Evolutionary conservation across 2,113 vertebrate species (phyloP).

Genomic region (Peromyscus leucopus): DNA sequence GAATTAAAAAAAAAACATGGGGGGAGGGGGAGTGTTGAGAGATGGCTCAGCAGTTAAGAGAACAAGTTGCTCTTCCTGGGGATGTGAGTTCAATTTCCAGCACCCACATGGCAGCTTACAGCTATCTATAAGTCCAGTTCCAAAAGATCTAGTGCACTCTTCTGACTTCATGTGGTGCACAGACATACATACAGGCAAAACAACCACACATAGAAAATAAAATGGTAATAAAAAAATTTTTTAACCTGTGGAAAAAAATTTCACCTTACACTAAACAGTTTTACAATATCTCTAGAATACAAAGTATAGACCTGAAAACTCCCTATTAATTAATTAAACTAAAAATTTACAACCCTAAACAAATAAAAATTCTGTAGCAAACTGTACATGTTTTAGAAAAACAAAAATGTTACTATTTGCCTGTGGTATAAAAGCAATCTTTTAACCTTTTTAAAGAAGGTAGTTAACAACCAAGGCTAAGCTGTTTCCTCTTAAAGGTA

Average conservation of each 20-base stretch:
- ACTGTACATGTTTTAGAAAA: neutral
- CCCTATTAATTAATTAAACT: neutral
- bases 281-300: slow-evolving; percentile 30
- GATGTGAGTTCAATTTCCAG: neutral
- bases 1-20: neutral
- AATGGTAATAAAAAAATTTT: neutral
- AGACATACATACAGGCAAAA: neutral
- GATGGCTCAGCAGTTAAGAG: neutral
- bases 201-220: neutral
- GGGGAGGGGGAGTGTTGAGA: neutral
- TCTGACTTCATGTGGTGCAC: neutral
- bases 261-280: neutral
- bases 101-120: neutral
- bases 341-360: slow-evolving; percentile 51
- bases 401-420: slow-evolving; percentile 14
- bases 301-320: neutral
- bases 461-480: neutral
- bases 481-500: neutral
- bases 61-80: neutral
- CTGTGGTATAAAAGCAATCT: neutral
- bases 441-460: neutral
- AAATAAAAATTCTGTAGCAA: slow-evolving; percentile 48
- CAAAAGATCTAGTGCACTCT: neutral
- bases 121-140: neutral
- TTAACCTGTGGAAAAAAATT: neutral